These are phyloP conservation scores for Calyptomena viridis DNA, from an alignment of 2,113 vertebrate genomes.

Conservation along the genomic window DNA sequence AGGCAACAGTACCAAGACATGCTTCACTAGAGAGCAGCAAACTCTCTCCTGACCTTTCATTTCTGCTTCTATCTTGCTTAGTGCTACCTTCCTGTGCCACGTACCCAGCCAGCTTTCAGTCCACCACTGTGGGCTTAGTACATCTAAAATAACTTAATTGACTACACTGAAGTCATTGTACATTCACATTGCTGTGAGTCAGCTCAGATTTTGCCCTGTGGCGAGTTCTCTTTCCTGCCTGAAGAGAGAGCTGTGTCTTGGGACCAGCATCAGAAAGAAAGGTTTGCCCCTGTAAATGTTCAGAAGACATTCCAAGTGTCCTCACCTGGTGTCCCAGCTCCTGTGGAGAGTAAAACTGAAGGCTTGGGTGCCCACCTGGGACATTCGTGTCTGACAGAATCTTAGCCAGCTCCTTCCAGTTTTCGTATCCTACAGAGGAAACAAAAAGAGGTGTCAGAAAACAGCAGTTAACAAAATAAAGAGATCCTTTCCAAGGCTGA, in stretches of 20 bases:
- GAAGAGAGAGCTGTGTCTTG: neutral
- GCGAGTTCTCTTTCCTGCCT: neutral
- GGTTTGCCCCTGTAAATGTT: neutral
- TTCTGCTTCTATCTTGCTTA: neutral
- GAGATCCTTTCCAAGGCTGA: neutral
- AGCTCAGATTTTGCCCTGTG: neutral
- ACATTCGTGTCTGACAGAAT: conserved; percentile 58
- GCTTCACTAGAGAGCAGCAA: neutral
- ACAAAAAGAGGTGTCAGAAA: neutral
- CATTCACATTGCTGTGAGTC: neutral
- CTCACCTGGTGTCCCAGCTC: conserved; percentile 56
- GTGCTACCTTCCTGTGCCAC: neutral
- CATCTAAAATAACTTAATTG: neutral
- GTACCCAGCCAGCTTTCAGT: neutral
- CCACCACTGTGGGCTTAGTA: accelerated
- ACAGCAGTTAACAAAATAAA: conserved; percentile 2
- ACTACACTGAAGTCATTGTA: neutral
- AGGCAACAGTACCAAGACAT: neutral
- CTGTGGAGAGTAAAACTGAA: conserved; percentile 37
- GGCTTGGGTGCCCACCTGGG: conserved; percentile 38
- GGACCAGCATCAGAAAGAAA: neutral
- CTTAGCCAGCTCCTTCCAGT: conserved; percentile 77
- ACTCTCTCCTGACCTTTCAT: neutral
- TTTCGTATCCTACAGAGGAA: conserved; percentile 67
- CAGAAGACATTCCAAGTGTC: neutral